Evolutionary conservation across 2,113 vertebrate genomes (phyloP), one percentile per base, ranked within the genome.

Genomic region (Myiopsitta monachus): DNA sequence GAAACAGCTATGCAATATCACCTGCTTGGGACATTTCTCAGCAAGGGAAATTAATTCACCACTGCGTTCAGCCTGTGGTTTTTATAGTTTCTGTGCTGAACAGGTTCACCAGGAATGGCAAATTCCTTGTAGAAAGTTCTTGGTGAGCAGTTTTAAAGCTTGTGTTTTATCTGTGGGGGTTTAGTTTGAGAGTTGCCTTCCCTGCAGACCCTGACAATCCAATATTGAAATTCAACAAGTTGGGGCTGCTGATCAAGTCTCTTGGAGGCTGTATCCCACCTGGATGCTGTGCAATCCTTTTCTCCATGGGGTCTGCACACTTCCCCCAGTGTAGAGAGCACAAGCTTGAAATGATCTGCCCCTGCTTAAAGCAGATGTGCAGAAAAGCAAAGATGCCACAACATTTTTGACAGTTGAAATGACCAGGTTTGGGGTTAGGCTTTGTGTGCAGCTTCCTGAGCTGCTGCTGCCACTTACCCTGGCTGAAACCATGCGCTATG

Each of bases 261-360:
- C 76, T 63, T 2, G 0, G 18, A 62, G 61, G 43, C 51, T 59
- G 7, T 36, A 38, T 75, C 62, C 62, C 17, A 19, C 23, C 19
- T 23, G 47, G 24, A 9, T 4, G 3, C 14, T 69, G 22, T 33
- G 26, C 33, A 57, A 2, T n/a, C 47, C 59, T 73, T 10, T 15
- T 12, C 10, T 75, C 61, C 0, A 0, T 3, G 4, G 18, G 22
- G 30, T 24, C 44, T 19, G 28, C 23, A 19, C 1, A 0, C 16
- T 36, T 54, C 3, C 6, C 6, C 9, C 10, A 3, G 12, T 54
- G 57, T 31, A 44, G 41, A 79, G 36, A 14, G 24, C 6, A 2
- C 36, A 77, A 77, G 81, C 24, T 10, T 44, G 14, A 73, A 87
- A 39, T 8, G 0, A 43, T 14, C 57, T 11, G 4, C 19, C 46